phyloP scores from a whole-genome alignment of 2,113 vertebrate species.

The Anhinga anhinga region DNA sequence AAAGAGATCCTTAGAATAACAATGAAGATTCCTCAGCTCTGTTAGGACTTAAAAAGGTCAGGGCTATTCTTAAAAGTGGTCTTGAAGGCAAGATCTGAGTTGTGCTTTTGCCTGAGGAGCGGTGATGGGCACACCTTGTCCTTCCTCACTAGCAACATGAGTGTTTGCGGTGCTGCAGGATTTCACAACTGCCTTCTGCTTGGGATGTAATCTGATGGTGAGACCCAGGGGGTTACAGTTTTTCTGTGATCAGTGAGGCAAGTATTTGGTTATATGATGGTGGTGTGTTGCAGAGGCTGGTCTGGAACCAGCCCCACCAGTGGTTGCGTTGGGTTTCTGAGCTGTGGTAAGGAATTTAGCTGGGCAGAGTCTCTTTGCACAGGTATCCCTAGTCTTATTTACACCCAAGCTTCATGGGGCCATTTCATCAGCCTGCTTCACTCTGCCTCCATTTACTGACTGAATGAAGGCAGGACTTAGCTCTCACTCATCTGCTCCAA shows the following conservation, averaged over 20 bases:
- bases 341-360: not conserved
- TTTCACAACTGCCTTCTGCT: constrained; percentile 1
- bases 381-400: not conserved
- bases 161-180: not conserved
- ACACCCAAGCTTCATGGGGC: not conserved
- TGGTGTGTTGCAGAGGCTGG: not conserved
- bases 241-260: not conserved
- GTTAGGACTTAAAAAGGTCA: not conserved
- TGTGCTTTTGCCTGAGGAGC: not conserved
- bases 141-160: not conserved
- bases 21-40: not conserved
- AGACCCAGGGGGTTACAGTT: not conserved
- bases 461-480: not conserved
- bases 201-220: not conserved
- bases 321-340: not conserved
- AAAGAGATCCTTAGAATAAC: not conserved
- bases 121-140: not conserved
- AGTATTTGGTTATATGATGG: not conserved
- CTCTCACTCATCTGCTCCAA: not conserved
- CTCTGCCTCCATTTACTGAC: not conserved
- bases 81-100: not conserved
- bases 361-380: not conserved
- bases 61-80: not conserved
- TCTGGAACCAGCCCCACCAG: not conserved
- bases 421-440: not conserved